Conservation (phyloP, 2,113 vertebrate species). For the Hypocryptadius cinnamomeus region DNA sequence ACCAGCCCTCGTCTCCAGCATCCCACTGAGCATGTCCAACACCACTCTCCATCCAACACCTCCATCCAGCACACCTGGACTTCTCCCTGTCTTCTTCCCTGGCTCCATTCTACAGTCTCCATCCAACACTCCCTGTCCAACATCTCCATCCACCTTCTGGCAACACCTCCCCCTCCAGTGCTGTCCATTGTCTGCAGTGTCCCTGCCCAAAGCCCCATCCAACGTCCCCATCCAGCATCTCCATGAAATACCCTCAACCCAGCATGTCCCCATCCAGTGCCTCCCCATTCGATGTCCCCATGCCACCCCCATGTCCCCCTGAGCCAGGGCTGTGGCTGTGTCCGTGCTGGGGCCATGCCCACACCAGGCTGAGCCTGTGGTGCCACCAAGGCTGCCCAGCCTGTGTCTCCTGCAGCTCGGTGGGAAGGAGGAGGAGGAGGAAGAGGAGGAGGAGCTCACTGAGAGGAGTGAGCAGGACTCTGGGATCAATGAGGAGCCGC, state of each 20-base stretch:
- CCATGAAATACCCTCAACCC: neutral
- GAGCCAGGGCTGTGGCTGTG: neutral
- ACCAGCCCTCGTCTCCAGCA: neutral
- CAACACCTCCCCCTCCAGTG: neutral
- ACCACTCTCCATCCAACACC: neutral
- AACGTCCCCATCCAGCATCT: neutral
- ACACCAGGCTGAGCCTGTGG: neutral
- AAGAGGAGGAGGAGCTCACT: conserved; percentile 48
- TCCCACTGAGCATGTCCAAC: rapidly evolving
- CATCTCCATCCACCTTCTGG: neutral
- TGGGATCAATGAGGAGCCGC: conserved; percentile 40
- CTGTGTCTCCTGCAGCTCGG: conserved; percentile 37
- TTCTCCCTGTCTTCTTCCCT: neutral
- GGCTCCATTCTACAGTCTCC: neutral
- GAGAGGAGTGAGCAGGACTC: conserved; percentile 58
- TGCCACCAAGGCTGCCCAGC: neutral
- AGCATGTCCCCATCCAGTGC: neutral
- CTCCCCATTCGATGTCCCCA: rapidly evolving
- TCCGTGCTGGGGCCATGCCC: neutral
- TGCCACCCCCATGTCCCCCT: rapidly evolving
- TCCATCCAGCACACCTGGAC: neutral
- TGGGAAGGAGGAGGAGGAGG: conserved; percentile 30
- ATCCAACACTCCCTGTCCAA: neutral
- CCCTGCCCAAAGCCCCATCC: neutral
- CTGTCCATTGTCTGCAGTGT: neutral